A percentile compares a stretch with the other conserved stretches of the same genome.
phyloP scores from a whole-genome alignment of 1,140 invertebrate species.

The Anoplolepis gracilipes region DNA sequence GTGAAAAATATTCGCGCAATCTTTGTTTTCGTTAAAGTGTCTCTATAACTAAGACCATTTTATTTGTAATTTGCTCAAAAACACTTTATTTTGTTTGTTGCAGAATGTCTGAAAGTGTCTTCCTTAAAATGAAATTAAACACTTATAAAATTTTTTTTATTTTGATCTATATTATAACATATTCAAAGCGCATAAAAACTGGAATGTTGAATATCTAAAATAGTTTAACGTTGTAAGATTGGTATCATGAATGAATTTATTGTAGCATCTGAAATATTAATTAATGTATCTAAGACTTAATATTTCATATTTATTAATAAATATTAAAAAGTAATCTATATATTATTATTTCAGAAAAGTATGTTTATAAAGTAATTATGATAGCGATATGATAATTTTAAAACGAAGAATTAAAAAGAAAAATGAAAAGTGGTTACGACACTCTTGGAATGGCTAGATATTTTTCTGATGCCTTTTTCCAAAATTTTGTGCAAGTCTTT shows the following conservation, averaged over 20 bases:
- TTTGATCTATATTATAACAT: not conserved
- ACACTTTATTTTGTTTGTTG: too few relatives aligned
- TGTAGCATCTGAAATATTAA: not conserved
- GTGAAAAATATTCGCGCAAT: too few relatives aligned
- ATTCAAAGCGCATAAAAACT: not conserved
- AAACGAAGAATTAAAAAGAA: not conserved
- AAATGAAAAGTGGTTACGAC: not conserved
- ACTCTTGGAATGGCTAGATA: constrained; percentile 54
- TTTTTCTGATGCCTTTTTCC: constrained; percentile 36
- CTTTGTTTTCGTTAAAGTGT: too few relatives aligned
- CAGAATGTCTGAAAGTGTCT: too few relatives aligned
- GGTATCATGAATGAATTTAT: not conserved
- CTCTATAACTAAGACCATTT: too few relatives aligned
- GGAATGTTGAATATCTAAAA: too few relatives aligned
- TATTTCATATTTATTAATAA: not conserved
- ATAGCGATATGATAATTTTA: too few relatives aligned
- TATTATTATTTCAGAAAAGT: not conserved
- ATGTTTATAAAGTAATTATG: too few relatives aligned
- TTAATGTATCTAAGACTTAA: too few relatives aligned
- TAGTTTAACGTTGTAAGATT: not conserved
- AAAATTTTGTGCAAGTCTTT: constrained; percentile 50
- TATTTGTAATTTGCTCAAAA: too few relatives aligned
- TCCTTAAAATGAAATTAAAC: too few relatives aligned
- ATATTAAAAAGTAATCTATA: not conserved
- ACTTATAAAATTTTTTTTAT: too few relatives aligned